Evolutionary conservation across 2,797 vertebrate species (phyloP), one percentile per base, ranked within the genome.

Genomic region (Coluber constrictor): DNA sequence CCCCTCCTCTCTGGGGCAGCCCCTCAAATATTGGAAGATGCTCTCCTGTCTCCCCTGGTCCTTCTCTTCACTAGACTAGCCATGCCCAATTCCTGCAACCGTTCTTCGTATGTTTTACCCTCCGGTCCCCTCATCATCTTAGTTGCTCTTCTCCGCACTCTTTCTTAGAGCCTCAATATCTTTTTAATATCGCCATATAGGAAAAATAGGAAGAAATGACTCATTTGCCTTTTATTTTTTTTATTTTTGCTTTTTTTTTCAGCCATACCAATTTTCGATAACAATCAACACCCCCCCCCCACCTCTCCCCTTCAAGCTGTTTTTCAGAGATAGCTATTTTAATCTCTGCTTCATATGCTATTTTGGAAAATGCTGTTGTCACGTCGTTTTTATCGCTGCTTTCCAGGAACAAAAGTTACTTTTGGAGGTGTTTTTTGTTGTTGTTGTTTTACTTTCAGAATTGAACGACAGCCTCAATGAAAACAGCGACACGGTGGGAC

Each of bases 401-500:
- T 94, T 94, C 89, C 15, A 16, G 13, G 91, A 94, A 66, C 2
- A 93, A 90, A 95, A 57, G 7, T 37, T 0, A 0, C 83, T 3
- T 86, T 60, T 89, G 95, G 95, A 89, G 3, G 47, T 7, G 29
- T 25, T 25, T 25, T 27, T 15, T 51, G 51, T n/a, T 7, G 7
- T 51, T 47, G 43, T 6, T 32, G 2, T 32, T 97, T 94, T 96
- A 97, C 93, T 96, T 97, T 56, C 97, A 99, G 99, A 99, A 89
- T 79, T 98, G 96, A 98, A 99, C 20, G 99, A 99, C 95, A 98
- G 98, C 91, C 1, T 98, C 9, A 98, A 98, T 93, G 99, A 99
- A 61, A 98, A 99, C 92, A 98, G 97, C 6, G 99, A 99, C 97
- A 99, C 99, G 0, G 98, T 99, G 11, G 99, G 98, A 66, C 98